phyloP scores from a whole-genome alignment of 2,888 invertebrate species.

The Andrena trimmerana region DNA sequence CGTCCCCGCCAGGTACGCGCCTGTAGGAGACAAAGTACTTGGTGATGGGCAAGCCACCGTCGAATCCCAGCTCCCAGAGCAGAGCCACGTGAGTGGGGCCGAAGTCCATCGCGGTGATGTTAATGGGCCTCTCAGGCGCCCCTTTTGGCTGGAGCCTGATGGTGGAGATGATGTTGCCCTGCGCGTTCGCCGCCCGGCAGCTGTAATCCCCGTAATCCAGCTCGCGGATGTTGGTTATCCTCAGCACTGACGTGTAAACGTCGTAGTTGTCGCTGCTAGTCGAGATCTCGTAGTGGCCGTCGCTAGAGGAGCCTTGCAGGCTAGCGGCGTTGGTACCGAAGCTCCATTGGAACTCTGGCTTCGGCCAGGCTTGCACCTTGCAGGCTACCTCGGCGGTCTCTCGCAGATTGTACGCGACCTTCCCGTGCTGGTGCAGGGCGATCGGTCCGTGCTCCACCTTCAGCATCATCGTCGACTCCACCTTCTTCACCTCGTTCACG shows the following conservation, averaged over 20 bases:
- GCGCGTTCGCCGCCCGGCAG: conserved; percentile 93
- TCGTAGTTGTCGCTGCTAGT: conserved; percentile 94
- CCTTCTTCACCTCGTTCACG: conserved; percentile 95
- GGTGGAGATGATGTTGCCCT: conserved; percentile 91
- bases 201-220: conserved; percentile 96
- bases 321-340: conserved; percentile 91
- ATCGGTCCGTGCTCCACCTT: conserved; percentile 97
- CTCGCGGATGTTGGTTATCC: conserved; percentile 90
- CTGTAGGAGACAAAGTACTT: conserved; percentile 95
- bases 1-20: conserved; percentile 88
- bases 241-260: conserved; percentile 92
- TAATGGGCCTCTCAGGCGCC: conserved; percentile 93
- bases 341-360: conserved; percentile 97
- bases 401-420: conserved; percentile 94
- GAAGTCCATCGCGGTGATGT: conserved; percentile 90
- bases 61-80: conserved; percentile 95
- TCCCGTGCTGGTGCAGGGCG: conserved; percentile 93
- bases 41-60: conserved; percentile 94
- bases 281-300: conserved; percentile 94
- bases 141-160: conserved; percentile 95
- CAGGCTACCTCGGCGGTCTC: conserved; percentile 95
- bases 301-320: conserved; percentile 90
- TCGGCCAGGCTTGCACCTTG: conserved; percentile 95
- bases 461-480: conserved; percentile 95
- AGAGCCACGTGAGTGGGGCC: conserved; percentile 93